These are phyloP conservation scores for Minunthozetes semirufus DNA, from an alignment of 2,888 invertebrate species.

Conservation along the genomic window DNA sequence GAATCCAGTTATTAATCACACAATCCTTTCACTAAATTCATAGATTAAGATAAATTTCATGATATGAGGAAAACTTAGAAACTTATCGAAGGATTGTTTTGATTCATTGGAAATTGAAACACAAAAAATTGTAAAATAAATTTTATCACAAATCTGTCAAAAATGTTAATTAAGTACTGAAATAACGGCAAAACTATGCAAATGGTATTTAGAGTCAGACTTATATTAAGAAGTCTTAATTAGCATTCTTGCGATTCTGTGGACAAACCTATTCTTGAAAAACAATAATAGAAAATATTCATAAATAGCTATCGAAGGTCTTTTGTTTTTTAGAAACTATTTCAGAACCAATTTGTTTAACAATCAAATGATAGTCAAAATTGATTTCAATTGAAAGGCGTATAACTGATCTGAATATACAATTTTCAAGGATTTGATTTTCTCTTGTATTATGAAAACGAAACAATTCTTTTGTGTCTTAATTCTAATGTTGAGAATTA, in stretches of 20 bases:
- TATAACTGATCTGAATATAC: not conserved
- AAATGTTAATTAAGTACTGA: not conserved
- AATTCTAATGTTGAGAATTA: not conserved
- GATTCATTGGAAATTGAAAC: not conserved
- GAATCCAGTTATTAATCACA: not conserved
- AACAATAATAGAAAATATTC: not conserved
- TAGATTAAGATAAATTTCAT: not conserved
- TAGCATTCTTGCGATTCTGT: not conserved
- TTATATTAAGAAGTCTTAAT: not conserved
- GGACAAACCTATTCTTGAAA: not conserved
- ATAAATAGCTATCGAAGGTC: not conserved
- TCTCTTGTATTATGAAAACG: not conserved
- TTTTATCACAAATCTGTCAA: not conserved
- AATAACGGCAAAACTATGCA: not conserved
- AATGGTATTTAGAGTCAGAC: not conserved
- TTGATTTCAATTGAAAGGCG: not conserved
- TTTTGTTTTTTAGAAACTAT: not conserved
- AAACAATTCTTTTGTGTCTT: not conserved
- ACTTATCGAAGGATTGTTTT: not conserved
- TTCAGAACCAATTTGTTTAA: not conserved
- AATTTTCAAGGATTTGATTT: not conserved
- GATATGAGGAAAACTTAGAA: not conserved
- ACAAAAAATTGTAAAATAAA: not conserved
- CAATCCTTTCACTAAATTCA: not conserved
- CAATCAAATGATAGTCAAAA: not conserved